A percentile compares a stretch with the other conserved stretches of the same genome.
Evolutionary conservation across 2,797 vertebrate genomes (phyloP).

Genomic region (Xiphophorus birchmanni): DNA sequence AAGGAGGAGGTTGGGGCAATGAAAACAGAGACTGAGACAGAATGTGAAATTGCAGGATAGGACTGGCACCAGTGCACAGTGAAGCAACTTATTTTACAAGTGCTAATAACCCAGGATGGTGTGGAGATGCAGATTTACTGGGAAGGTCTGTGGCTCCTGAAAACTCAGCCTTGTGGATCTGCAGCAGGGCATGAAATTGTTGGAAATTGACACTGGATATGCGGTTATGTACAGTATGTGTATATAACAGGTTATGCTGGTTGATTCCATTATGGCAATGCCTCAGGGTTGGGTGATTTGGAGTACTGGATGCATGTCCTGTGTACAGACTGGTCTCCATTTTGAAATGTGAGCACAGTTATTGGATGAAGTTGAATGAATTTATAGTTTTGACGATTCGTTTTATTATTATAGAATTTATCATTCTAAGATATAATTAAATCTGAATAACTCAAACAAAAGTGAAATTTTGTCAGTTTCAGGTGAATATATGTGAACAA

Average conservation of each 20-base stretch:
- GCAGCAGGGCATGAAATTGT: constrained; percentile 47
- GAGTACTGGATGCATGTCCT: constrained; percentile 1
- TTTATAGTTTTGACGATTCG: background rate
- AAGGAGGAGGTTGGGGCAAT: constrained; percentile 19
- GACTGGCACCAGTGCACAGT: constrained; percentile 63
- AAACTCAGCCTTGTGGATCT: constrained; percentile 32
- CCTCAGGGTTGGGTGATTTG: constrained; percentile 10
- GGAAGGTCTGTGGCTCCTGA: constrained; percentile 43
- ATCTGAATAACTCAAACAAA: background rate
- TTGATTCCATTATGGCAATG: constrained; percentile 43
- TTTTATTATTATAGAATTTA: background rate
- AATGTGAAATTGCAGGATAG: constrained; percentile 79
- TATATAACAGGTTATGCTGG: constrained; percentile 26
- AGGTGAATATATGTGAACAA: background rate
- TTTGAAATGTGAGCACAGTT: background rate
- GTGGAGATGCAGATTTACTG: constrained; percentile 43
- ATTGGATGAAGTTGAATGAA: background rate
- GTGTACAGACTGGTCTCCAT: background rate
- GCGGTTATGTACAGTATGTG: constrained; percentile 16
- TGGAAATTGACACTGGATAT: constrained; percentile 50
- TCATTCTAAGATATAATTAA: background rate
- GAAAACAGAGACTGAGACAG: constrained; percentile 75
- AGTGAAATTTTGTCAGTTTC: background rate
- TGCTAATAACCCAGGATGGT: constrained; percentile 60
- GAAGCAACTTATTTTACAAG: constrained; percentile 68